A percentile compares a stretch with the other conserved stretches of the same genome.
phyloP scores from a whole-genome alignment of 2,888 invertebrate species.

The Erebia ligea region DNA sequence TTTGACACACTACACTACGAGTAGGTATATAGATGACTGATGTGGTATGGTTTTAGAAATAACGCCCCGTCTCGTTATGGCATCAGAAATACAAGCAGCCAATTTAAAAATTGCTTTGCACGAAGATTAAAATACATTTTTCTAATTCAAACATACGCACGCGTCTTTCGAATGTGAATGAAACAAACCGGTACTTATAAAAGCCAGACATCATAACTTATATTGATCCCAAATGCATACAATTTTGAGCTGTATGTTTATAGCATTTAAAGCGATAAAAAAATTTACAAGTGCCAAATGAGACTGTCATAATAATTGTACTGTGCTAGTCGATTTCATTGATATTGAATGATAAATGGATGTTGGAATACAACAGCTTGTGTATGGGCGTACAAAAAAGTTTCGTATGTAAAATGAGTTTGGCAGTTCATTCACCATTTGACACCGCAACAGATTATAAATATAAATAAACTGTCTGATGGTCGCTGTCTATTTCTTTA shows the following conservation, averaged over 20 bases:
- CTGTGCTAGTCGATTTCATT: constrained; percentile 66
- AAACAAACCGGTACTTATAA: constrained; percentile 62
- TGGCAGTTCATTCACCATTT: constrained; percentile 62
- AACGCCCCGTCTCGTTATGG: neutral
- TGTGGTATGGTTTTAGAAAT: no score
- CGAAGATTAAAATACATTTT: constrained; percentile 36
- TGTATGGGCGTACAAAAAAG: constrained; percentile 55
- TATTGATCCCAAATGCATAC: constrained; percentile 20
- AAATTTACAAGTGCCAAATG: constrained; percentile 21
- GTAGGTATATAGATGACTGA: no score
- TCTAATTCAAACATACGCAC: constrained; percentile 37
- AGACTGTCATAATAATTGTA: constrained; percentile 57
- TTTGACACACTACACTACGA: no score
- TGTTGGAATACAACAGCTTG: constrained; percentile 55
- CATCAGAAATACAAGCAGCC: neutral
- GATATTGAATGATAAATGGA: constrained; percentile 71
- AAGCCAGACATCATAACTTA: constrained; percentile 44
- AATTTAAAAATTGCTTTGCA: constrained; percentile 8
- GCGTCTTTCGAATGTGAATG: constrained; percentile 58
- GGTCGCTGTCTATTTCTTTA: neutral
- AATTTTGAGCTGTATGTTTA: constrained; percentile 35
- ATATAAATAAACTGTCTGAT: constrained; percentile 2
- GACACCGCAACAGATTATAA: constrained; percentile 37
- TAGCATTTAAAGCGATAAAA: constrained; percentile 16
- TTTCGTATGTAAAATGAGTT: constrained; percentile 53